These are phyloP conservation scores for Elephas maximus DNA, from an alignment of 2,113 vertebrate species.

Conservation along the genomic window DNA sequence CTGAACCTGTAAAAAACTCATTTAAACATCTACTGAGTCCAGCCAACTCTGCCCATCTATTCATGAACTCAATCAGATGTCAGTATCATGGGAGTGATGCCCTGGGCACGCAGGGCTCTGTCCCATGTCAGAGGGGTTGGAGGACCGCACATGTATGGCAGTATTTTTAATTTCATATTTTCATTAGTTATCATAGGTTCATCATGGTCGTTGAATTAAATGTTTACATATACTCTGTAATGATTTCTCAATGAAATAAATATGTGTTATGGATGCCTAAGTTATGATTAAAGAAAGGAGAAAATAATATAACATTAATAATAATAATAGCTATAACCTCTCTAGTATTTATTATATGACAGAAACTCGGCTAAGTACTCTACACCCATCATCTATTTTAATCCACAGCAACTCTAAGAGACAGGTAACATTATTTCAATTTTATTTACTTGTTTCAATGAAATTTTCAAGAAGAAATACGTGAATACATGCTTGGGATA, in stretches of 20 bases:
- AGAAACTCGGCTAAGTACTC: not conserved
- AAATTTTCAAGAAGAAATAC: not conserved
- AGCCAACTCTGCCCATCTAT: not conserved
- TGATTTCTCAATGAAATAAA: not conserved
- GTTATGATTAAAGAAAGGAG: not conserved
- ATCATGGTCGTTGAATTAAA: not conserved
- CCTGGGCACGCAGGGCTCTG: rapidly evolving
- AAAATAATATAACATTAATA: not conserved
- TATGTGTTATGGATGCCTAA: not conserved
- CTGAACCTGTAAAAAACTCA: not conserved
- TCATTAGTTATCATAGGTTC: not conserved
- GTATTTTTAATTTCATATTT: not conserved
- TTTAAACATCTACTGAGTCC: not conserved
- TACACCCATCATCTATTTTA: not conserved
- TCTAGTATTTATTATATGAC: not conserved
- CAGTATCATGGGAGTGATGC: not conserved
- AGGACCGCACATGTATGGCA: not conserved
- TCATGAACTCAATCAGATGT: not conserved
- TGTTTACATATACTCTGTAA: not conserved
- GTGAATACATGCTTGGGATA: not conserved
- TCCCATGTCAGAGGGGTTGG: not conserved
- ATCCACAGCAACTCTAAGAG: not conserved
- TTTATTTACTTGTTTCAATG: not conserved
- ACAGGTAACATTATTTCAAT: not conserved
- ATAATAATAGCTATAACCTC: not conserved